Evolutionary conservation across 2,888 invertebrate species (phyloP).

Genomic region (Eremobia ochroleuca): DNA sequence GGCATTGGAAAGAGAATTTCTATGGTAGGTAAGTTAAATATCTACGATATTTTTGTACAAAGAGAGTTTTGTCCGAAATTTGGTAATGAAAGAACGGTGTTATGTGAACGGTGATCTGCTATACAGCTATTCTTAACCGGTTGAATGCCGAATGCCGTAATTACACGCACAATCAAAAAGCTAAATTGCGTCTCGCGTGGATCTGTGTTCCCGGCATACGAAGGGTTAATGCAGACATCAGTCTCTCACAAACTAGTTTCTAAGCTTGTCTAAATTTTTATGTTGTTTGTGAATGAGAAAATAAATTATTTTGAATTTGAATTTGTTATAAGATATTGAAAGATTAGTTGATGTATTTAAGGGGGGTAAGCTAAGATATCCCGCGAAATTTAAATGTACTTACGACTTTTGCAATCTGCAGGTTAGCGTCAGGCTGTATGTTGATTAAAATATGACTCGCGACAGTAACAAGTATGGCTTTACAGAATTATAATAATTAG

Average conservation of each 20-base stretch:
- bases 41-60: conserved; percentile 36
- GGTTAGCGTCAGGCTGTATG: background rate
- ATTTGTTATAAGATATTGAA: background rate
- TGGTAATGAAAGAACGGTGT: background rate
- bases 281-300: too few species aligned
- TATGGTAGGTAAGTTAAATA: conserved; percentile 19
- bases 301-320: too few species aligned
- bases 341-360: background rate
- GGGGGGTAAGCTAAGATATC: background rate
- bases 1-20: conserved; percentile 9
- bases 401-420: background rate
- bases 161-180: too few species aligned
- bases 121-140: too few species aligned
- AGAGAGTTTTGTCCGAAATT: background rate
- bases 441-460: background rate
- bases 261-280: too few species aligned
- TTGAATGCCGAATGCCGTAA: too few species aligned
- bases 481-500: background rate
- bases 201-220: too few species aligned
- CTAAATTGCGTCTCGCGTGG: too few species aligned
- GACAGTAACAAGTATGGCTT: background rate
- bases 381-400: background rate
- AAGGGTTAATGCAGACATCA: too few species aligned
- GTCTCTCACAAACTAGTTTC: too few species aligned
- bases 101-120: too few species aligned